These are phyloP conservation scores for Drosophila sturtevanti DNA, from an alignment of 1,140 invertebrate genomes.

Conservation along the genomic window DNA sequence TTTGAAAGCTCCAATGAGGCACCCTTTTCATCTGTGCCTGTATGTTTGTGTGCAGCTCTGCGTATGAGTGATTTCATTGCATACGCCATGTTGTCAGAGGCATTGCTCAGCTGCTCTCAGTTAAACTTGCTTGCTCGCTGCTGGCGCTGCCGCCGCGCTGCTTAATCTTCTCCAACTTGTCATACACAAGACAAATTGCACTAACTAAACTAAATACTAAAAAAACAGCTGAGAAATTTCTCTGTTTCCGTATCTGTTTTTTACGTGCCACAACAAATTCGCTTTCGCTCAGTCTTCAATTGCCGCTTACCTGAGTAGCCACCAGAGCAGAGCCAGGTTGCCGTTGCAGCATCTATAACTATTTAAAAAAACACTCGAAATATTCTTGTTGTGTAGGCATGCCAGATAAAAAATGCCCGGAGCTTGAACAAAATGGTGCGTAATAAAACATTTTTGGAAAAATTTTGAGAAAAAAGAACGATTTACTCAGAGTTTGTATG, in stretches of 20 bases:
- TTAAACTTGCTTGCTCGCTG: conserved; percentile 62
- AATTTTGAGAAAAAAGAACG: not conserved
- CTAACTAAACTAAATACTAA: conserved; percentile 28
- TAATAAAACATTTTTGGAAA: conserved; percentile 35
- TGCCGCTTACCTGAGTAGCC: conserved; percentile 53
- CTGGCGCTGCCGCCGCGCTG: conserved; percentile 42
- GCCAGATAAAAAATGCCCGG: conserved; percentile 67
- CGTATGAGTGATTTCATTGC: conserved; percentile 45
- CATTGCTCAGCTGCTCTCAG: conserved; percentile 40
- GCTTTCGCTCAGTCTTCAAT: conserved; percentile 28
- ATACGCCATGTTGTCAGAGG: conserved; percentile 63
- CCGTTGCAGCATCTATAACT: conserved; percentile 1
- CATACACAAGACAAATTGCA: conserved; percentile 34
- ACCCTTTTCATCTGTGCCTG: conserved; percentile 8
- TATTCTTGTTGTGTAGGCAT: conserved; percentile 32
- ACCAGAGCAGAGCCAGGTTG: conserved; percentile 2
- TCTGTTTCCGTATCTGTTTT: conserved; percentile 23
- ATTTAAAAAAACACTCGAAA: not conserved
- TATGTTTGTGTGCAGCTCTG: conserved; percentile 33
- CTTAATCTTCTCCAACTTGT: conserved; percentile 41
- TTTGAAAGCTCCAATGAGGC: conserved; percentile 24
- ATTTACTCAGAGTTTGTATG: conserved; percentile 5
- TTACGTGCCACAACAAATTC: conserved; percentile 29
- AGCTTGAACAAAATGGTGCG: conserved; percentile 59
- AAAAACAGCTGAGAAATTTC: conserved; percentile 37